A percentile compares a stretch with the other conserved stretches of the same genome.
Evolutionary conservation across 2,797 vertebrate species (phyloP).

Genomic region (Threskiornis aethiopicus): DNA sequence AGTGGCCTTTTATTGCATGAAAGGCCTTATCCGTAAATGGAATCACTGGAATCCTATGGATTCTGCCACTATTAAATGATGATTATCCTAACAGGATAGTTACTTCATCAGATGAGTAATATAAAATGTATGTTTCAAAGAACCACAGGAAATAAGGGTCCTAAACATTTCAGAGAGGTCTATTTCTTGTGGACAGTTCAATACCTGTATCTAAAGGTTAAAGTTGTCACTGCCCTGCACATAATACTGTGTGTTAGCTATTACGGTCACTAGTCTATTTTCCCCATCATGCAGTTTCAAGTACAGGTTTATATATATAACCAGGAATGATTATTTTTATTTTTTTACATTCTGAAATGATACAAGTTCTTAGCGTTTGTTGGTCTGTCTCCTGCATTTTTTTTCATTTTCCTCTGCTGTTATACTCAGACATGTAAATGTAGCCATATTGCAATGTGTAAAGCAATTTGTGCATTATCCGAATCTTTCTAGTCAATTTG

Average conservation of each 20-base stretch:
- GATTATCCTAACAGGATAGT: conserved; percentile 27
- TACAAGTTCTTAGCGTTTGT: not conserved
- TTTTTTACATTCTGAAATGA: not conserved
- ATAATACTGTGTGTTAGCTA: not conserved
- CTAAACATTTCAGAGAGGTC: not conserved
- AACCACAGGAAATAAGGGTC: not conserved
- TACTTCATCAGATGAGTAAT: not conserved
- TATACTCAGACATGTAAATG: not conserved
- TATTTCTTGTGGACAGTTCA: not conserved
- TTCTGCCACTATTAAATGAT: not conserved
- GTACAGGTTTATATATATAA: not conserved
- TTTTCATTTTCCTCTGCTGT: not conserved
- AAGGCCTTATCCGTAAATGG: not conserved
- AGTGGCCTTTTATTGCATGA: not conserved
- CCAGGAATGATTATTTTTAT: not conserved
- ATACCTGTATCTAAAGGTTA: not conserved
- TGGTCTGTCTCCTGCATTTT: not conserved
- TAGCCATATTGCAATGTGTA: not conserved
- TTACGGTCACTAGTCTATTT: not conserved
- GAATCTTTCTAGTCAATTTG: not conserved
- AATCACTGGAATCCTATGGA: conserved; percentile 11
- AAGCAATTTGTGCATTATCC: not conserved
- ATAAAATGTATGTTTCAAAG: not conserved
- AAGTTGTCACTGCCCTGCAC: not conserved
- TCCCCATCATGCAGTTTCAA: not conserved